Conservation (phyloP, 2,797 vertebrate species). For the Crocidura indochinensis region DNA sequence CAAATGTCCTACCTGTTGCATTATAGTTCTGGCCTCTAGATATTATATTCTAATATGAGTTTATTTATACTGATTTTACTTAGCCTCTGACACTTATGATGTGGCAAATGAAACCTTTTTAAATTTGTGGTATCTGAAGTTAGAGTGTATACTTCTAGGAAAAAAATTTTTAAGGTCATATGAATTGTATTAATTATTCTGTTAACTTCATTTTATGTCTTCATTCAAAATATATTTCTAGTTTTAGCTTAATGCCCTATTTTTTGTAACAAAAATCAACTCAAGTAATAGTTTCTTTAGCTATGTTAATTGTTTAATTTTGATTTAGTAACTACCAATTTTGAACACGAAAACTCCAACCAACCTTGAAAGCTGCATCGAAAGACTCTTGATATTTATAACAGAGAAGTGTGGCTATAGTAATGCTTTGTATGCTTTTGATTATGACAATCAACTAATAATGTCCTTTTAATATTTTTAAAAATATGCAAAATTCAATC, state of each 20-base stretch:
- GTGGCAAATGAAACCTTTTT: constrained; percentile 8
- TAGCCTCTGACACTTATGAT: neutral
- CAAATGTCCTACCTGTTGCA: no score
- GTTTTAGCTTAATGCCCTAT: constrained; percentile 45
- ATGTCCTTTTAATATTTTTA: neutral
- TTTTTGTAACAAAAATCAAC: constrained; percentile 13
- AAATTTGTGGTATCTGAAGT: constrained; percentile 60
- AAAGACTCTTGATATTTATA: neutral
- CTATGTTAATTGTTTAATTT: neutral
- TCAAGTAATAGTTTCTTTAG: constrained; percentile 37
- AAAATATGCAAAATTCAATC: neutral
- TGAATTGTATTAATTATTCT: constrained; percentile 48
- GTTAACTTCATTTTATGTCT: constrained; percentile 55
- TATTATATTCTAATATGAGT: constrained; percentile 4
- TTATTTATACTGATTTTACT: constrained; percentile 48
- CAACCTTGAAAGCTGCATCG: neutral
- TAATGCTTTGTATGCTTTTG: constrained; percentile 10
- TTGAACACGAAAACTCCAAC: constrained; percentile 36
- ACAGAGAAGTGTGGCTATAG: neutral
- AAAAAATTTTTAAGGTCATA: constrained; percentile 37
- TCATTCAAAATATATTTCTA: constrained; percentile 56
- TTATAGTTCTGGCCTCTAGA: neutral
- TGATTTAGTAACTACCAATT: constrained; percentile 40
- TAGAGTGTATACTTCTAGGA: constrained; percentile 37
- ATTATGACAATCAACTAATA: neutral